Percentiles rank a stretch among this genome's conserved stretches.
These are phyloP conservation scores for Harpalus rubripes DNA, from an alignment of 2,888 invertebrate genomes.

Conservation along the genomic window DNA sequence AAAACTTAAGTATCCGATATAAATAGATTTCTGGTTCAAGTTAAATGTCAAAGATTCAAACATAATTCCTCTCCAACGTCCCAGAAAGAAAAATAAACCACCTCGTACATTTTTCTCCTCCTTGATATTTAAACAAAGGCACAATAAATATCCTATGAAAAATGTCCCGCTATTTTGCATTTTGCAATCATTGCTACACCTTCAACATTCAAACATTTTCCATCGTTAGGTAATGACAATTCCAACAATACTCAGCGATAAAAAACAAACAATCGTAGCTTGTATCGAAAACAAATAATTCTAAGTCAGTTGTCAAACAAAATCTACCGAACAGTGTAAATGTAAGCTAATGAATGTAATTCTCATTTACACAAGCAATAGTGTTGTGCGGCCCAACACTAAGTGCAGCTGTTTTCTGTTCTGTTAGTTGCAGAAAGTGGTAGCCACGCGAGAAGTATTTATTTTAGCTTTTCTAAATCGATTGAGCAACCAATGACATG, in stretches of 20 bases:
- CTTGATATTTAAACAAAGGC: background rate
- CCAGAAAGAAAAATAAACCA: background rate
- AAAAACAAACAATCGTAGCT: slow-evolving; percentile 17
- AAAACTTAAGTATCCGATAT: no score
- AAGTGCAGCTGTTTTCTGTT: background rate
- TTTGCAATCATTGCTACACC: background rate
- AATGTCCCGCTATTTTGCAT: background rate
- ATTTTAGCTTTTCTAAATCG: slow-evolving; percentile 45
- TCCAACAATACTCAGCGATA: background rate
- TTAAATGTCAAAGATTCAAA: no score
- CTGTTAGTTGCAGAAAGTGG: slow-evolving; percentile 6
- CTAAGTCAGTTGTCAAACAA: slow-evolving; percentile 22
- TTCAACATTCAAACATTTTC: background rate
- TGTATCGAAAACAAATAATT: slow-evolving; percentile 43
- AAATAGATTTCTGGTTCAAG: no score
- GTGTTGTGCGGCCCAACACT: background rate
- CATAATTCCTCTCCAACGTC: no score
- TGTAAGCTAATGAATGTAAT: slow-evolving; percentile 53
- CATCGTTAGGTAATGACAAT: background rate
- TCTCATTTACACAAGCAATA: slow-evolving; percentile 36
- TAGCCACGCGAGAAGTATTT: slow-evolving; percentile 29
- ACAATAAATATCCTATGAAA: background rate
- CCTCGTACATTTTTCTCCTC: background rate
- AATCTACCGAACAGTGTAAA: slow-evolving; percentile 51
- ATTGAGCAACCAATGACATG: slow-evolving; percentile 18